phyloP scores from a whole-genome alignment of 2,113 vertebrate genomes.

The Dicrurus megarhynchus region DNA sequence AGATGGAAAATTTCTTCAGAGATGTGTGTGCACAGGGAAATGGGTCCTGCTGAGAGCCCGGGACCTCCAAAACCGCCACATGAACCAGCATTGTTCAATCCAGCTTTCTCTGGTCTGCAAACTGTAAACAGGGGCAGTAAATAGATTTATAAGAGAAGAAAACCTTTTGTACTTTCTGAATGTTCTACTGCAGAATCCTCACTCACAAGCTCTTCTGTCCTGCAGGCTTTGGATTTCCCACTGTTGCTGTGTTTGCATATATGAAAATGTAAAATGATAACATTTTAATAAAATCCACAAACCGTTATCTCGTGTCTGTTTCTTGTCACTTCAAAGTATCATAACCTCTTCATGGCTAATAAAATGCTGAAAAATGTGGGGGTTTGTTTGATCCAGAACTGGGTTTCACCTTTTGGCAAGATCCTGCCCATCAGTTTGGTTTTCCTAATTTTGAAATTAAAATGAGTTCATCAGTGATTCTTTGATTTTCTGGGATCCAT shows the following conservation, averaged over 20 bases:
- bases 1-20: neutral
- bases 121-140: neutral
- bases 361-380: neutral
- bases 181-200: neutral
- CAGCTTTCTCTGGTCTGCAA: neutral
- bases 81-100: neutral
- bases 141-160: neutral
- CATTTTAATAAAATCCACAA: neutral
- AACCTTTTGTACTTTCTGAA: neutral
- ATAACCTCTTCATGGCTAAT: neutral
- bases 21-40: neutral
- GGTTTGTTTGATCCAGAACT: neutral
- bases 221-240: neutral
- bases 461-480: neutral
- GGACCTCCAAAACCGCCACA: neutral
- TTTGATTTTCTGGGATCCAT: neutral
- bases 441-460: neutral
- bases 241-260: neutral
- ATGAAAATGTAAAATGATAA: neutral
- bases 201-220: neutral
- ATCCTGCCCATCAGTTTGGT: neutral
- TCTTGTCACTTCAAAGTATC: neutral
- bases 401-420: neutral
- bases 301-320: rapidly evolving
- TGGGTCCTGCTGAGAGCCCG: neutral